These are phyloP conservation scores for Caenorhabditis remanei DNA, from an alignment of 1,140 invertebrate species.

Conservation along the genomic window DNA sequence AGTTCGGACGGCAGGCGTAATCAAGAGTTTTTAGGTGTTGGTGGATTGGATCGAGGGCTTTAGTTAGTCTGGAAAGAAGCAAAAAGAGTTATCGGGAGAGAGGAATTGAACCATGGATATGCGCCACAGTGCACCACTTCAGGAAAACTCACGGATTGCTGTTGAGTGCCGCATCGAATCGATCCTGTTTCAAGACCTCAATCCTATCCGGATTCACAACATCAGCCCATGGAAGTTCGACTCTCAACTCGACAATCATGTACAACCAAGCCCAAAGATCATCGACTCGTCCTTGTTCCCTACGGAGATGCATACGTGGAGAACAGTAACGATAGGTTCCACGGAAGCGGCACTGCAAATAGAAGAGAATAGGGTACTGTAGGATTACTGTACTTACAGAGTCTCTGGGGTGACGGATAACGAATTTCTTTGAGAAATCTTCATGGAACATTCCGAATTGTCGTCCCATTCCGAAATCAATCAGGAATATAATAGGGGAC, in stretches of 20 bases:
- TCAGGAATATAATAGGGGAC: background rate
- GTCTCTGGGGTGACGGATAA: too few species aligned
- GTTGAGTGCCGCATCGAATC: background rate
- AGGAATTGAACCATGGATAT: too few species aligned
- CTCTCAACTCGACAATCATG: constrained; percentile 20
- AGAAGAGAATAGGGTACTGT: background rate
- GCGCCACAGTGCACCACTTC: too few species aligned
- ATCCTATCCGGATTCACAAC: constrained; percentile 19
- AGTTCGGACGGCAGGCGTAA: constrained; percentile 4
- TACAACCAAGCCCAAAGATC: constrained; percentile 85
- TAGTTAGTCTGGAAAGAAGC: background rate
- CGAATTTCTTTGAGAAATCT: too few species aligned
- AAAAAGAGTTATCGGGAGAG: too few species aligned
- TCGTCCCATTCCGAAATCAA: constrained; percentile 1
- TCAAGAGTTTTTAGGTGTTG: background rate
- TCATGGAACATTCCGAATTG: background rate
- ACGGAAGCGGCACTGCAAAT: constrained; percentile 79
- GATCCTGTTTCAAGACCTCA: background rate
- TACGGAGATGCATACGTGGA: constrained; percentile 97
- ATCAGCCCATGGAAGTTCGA: constrained; percentile 32
- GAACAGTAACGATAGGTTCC: constrained; percentile 98
- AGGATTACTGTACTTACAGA: too few species aligned
- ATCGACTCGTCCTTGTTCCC: constrained; percentile 82
- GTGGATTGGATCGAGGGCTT: background rate
- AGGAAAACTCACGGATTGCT: background rate